These are phyloP conservation scores for Eupristina koningsbergeri DNA, from an alignment of 1,140 invertebrate species.

Conservation along the genomic window DNA sequence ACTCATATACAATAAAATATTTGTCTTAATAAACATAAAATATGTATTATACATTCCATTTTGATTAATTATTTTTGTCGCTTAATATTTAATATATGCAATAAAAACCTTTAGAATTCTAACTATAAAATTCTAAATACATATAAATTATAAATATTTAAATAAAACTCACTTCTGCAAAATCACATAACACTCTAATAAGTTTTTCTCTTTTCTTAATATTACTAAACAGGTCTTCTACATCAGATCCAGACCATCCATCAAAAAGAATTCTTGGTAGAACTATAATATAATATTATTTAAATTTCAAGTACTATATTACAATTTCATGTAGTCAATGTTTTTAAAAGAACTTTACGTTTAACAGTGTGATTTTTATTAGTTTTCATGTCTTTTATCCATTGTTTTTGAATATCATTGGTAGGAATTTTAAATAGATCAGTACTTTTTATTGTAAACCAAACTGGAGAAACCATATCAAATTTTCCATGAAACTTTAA, in stretches of 20 bases:
- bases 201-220: conserved; percentile 76
- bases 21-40: too few species aligned
- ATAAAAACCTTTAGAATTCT: too few species aligned
- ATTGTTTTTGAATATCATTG: conserved; percentile 88
- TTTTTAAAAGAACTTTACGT: conserved; percentile 62
- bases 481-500: conserved; percentile 93
- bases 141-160: too few species aligned
- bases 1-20: too few species aligned
- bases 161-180: conserved; percentile 72
- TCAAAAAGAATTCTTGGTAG: conserved; percentile 91
- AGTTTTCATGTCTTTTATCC: conserved; percentile 82
- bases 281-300: conserved; percentile 73
- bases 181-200: conserved; percentile 76
- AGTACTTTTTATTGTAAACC: conserved; percentile 82
- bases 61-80: too few species aligned
- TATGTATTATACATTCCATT: too few species aligned
- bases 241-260: conserved; percentile 83
- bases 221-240: conserved; percentile 77
- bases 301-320: conserved; percentile 26
- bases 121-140: too few species aligned
- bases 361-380: conserved; percentile 72
- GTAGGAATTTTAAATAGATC: conserved; percentile 78
- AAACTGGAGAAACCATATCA: conserved; percentile 92
- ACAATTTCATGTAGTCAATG: conserved; percentile 19
- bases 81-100: too few species aligned